Evolutionary conservation across 1,140 invertebrate genomes (phyloP).

Genomic region (Zaprionus davidi): DNA sequence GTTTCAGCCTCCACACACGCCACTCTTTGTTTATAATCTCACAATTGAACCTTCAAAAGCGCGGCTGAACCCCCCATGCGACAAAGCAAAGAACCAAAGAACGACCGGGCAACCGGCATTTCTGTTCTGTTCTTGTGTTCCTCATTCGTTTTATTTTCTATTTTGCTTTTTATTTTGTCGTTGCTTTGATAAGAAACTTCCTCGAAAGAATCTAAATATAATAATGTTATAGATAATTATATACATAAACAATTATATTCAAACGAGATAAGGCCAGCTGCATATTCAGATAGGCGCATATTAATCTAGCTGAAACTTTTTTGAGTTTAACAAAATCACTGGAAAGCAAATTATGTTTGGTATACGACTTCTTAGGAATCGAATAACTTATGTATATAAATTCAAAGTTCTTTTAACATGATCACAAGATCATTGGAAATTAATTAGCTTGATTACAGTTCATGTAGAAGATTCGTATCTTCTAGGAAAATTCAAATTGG

Average conservation of each 20-base stretch:
- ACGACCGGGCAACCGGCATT: slow-evolving; percentile 3
- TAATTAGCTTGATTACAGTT: neutral
- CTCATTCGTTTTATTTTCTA: slow-evolving; percentile 27
- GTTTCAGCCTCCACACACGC: slow-evolving; percentile 23
- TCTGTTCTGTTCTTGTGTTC: slow-evolving; percentile 18
- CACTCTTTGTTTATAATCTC: slow-evolving; percentile 42
- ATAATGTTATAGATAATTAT: slow-evolving; percentile 13
- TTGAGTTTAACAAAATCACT: neutral
- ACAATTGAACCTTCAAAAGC: slow-evolving; percentile 46
- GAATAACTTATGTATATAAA: neutral
- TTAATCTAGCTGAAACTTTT: slow-evolving; percentile 1
- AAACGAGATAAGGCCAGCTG: slow-evolving; percentile 23
- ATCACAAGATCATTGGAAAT: neutral
- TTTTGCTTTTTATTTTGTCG: neutral
- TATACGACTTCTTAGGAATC: neutral
- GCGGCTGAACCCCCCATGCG: slow-evolving; percentile 17
- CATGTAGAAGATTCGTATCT: neutral
- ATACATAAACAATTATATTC: slow-evolving; percentile 8
- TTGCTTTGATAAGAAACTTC: slow-evolving; percentile 22
- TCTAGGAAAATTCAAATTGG: neutral
- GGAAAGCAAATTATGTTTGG: neutral
- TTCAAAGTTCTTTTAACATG: too few species aligned
- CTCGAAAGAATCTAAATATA: neutral
- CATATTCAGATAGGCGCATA: slow-evolving; percentile 16
- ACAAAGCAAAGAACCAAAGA: neutral